Base-by-base conservation (phyloP, 2,888 invertebrate genomes). In the Idaea dimidiata region DNA sequence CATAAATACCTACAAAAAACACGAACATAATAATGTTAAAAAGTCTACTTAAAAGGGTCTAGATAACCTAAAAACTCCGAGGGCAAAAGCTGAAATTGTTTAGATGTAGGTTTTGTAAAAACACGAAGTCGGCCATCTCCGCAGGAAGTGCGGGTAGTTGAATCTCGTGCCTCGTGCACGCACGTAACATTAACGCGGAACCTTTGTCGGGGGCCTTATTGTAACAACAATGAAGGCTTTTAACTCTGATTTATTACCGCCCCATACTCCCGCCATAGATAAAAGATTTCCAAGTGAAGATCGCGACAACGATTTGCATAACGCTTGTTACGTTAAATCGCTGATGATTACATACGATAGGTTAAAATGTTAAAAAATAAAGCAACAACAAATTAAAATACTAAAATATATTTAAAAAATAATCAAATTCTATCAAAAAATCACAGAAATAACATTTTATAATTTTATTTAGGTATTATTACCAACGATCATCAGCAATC, bases 171-270 rank as follows among this genome's bases (percentile, higher is more conserved):
- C 67, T 43, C 43, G 43, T 8, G 66, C 74, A 79, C 80, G 79
- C 80, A 80, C 77, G 72, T 80, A 69, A 74, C 78, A 77, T 74
- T 75, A 76, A 74, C 66, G 74, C 69, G 72, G 70, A 77, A 73
- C 81, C 85, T 83, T 84, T 85, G 83, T 84, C 81, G 78, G 72
- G 69, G 66, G 43, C 43, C 43, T 0, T 43, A 43, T 14, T 43
- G 43, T 68, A 69, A 67, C 79, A 79, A 86, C 83, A 86, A 86
- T 84, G 79, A 82, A 77, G 79, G 75, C 81, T 80, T 81, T 81
- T 81, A 80, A 75, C 75, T 59, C 78, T 83, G 84, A 88, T 86
- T 86, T 86, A 87, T 85, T 73, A 74, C 73, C 65, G 65, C 64
- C 58, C 56, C 58, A 64, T 64, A 58, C 58, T 57, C n/a, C 58